Evolutionary conservation across 2,113 vertebrate species (phyloP).

Genomic region (Helogale parvula): DNA sequence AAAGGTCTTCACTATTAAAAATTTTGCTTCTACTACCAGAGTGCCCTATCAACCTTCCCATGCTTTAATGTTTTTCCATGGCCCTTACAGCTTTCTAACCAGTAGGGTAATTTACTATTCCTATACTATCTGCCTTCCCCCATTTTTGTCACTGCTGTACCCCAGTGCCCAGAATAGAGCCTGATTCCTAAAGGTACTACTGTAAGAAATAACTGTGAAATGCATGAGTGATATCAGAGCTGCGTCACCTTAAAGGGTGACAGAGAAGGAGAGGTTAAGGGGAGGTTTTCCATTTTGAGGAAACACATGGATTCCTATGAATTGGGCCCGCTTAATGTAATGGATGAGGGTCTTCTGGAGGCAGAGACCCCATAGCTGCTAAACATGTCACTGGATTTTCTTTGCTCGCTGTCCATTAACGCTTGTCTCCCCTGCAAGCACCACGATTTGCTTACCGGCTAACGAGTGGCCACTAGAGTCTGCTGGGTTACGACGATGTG

Average conservation of each 20-base stretch:
- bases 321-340: not conserved
- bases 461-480: not conserved
- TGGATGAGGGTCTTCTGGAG: not conserved
- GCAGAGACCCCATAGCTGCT: not conserved
- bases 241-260: not conserved
- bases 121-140: not conserved
- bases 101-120: not conserved
- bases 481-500: not conserved
- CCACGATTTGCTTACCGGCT: not conserved
- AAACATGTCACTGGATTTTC: not conserved
- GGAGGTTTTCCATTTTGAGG: not conserved
- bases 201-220: not conserved
- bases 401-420: not conserved
- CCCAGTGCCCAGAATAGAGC: not conserved
- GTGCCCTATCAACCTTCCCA: not conserved
- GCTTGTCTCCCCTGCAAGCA: not conserved
- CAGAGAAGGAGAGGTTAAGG: not conserved
- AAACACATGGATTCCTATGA: not conserved
- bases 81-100: not conserved
- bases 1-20: not conserved
- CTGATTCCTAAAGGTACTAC: not conserved
- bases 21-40: not conserved
- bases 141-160: not conserved
- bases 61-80: not conserved
- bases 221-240: not conserved